Evolutionary conservation across 2,888 invertebrate species (phyloP), one percentile per base, ranked within the genome.

Genomic region (Dusona sp.): DNA sequence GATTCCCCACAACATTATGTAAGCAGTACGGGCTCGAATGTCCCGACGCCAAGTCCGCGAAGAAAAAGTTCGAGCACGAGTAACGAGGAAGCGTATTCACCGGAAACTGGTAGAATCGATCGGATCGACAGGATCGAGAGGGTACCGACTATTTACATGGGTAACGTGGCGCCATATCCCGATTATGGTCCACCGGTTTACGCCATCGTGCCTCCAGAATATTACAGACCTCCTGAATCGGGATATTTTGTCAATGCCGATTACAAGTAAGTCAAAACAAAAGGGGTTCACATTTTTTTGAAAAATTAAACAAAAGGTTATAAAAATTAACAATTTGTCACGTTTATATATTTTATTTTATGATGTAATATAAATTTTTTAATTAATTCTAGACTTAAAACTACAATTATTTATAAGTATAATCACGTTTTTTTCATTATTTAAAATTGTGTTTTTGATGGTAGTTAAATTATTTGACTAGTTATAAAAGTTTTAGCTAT

Each of bases 1-100:
- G 97, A 97, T 93, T 97, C 97, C 2, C 97, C 97, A 19, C 96
- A 96, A 83, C 97, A 96, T 91, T 96, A 96, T 93, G 95, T 95
- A 6, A 95, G 95, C 68, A 83, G 94, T 91, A 92, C 95, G 90
- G 93, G 94, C 78, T 95, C 95, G 1, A 95, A 95, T 88, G 95
- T 95, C 9, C 95, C 96, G 77, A 96, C 96, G 11, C 96, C 96
- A 1, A 97, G 97, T 8, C 97, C 97, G 0, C 94, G 97, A 38
- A 95, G 97, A 73, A 97, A 97, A 89, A 96, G 97, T 0, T 96
- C 96, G 90, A 96, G 96, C 64, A 96, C 96, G 19, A 95, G 95
- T 87, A 96, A 97, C 70, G 97, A 97, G n/a, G 96, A 96, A 90
- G 92, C 95, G 1, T 95, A 95, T 90, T 95, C 95, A 88, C 90